Base-by-base conservation (phyloP, 2,888 invertebrate species). In the Oasisia sp. region DNA sequence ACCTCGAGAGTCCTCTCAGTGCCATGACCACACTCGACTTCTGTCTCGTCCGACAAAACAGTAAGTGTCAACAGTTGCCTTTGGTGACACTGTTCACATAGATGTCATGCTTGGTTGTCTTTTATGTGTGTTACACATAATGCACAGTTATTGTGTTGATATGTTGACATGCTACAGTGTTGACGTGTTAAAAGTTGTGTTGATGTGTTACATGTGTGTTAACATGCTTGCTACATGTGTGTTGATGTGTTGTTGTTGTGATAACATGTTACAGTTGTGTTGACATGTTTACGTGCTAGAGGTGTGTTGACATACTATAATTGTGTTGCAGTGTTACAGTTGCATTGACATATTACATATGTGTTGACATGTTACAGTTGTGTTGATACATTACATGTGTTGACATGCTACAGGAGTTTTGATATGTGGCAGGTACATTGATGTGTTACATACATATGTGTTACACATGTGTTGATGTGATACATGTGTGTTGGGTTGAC, bases 21-120 rank as follows among this genome's bases (percentile, higher is more conserved):
- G 94, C 95, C 91, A 94, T 96, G 93, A 95, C 95, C 93, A 96
- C 95, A n/a, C 92, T 95, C 58, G 96, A 96, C 91, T 96, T 96
- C 93, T 95, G 95, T 93, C 95, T 96, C 3, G 95, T 96, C 92
- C 94, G 96, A 93, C 95, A 96, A 94, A 95, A 96, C 94, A 96
- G 96, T 96, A 93, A 94, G 96, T 94, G 27, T 58, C 45, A 45
- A 74, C 74, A 74, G 27, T 19, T 27, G 27, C n/a, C 27, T 74
- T 74, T 7, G 74, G 74, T 74, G 74, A 74, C 74, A 74, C n/a
- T 19, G 74, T 27, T 27, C 74, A 74, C 19, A 27, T 74, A 74
- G n/a, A n/a, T 74, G 74, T 74, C 27, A 74, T 27, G 27, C 38
- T 38, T 38, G 38, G 2, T 38, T 38, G 38, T 38, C 38, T 38